These are phyloP conservation scores for Aix galericulata DNA, from an alignment of 2,113 vertebrate species.

Conservation along the genomic window DNA sequence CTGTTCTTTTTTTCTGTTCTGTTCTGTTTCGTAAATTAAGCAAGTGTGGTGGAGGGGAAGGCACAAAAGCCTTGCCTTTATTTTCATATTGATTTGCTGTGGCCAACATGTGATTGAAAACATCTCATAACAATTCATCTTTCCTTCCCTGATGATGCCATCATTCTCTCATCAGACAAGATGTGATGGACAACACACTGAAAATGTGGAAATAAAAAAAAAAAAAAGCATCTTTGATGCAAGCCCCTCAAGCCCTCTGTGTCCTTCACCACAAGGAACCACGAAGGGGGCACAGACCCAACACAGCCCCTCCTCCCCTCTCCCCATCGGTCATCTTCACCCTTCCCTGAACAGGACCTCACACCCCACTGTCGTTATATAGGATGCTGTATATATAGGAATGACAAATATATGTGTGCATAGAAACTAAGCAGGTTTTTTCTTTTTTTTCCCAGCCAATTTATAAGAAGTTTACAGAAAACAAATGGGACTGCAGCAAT, in stretches of 20 bases:
- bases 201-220: neutral
- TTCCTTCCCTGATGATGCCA: neutral
- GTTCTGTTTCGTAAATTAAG: neutral
- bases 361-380: rapidly evolving
- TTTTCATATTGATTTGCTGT: neutral
- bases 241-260: neutral
- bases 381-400: neutral
- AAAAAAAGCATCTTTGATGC: neutral
- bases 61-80: neutral
- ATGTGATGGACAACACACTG: neutral
- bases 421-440: neutral
- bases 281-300: neutral
- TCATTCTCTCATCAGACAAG: neutral
- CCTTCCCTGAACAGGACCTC: neutral
- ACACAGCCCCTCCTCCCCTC: neutral
- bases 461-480: slow-evolving; percentile 77
- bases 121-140: neutral
- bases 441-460: slow-evolving; percentile 53
- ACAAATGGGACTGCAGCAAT: slow-evolving; percentile 73
- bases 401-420: neutral
- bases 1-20: neutral
- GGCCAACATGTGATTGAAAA: neutral
- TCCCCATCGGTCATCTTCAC: neutral
- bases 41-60: neutral
- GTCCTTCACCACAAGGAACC: neutral